phyloP scores from a whole-genome alignment of 2,888 invertebrate genomes.

The Rugalucina vietnamica region DNA sequence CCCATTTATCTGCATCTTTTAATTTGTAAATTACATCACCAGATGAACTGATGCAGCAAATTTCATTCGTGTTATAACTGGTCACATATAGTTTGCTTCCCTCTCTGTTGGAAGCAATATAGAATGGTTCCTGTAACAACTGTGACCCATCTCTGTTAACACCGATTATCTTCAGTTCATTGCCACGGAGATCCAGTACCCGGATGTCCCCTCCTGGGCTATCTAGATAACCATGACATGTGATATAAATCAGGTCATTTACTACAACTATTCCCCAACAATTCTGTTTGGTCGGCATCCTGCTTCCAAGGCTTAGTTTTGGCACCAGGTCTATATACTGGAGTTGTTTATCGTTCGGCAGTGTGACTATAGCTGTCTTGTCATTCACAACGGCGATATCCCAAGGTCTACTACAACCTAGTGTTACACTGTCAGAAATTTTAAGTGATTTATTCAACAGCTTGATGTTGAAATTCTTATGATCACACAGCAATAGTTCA shows the following conservation, averaged over 20 bases:
- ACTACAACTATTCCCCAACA: not conserved
- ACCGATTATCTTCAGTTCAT: not conserved
- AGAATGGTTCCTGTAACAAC: not conserved
- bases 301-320: not conserved
- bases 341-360: not conserved
- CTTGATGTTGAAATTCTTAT: not conserved
- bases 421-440: not conserved
- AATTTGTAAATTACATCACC: not conserved
- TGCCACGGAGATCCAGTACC: not conserved
- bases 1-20: not conserved
- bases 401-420: not conserved
- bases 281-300: not conserved
- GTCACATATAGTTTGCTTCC: not conserved
- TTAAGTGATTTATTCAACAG: not conserved
- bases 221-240: not conserved
- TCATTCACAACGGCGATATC: not conserved
- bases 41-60: not conserved
- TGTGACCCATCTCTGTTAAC: not conserved
- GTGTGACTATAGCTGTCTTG: not conserved
- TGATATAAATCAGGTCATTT: not conserved
- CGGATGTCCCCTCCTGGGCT: not conserved
- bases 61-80: not conserved
- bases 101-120: not conserved
- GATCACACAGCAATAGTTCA: not conserved
- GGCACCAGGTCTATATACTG: not conserved